Percentiles rank a stretch among this genome's conserved stretches.
Evolutionary conservation across 1,140 invertebrate species (phyloP).

Genomic region (Holotrichia oblita): DNA sequence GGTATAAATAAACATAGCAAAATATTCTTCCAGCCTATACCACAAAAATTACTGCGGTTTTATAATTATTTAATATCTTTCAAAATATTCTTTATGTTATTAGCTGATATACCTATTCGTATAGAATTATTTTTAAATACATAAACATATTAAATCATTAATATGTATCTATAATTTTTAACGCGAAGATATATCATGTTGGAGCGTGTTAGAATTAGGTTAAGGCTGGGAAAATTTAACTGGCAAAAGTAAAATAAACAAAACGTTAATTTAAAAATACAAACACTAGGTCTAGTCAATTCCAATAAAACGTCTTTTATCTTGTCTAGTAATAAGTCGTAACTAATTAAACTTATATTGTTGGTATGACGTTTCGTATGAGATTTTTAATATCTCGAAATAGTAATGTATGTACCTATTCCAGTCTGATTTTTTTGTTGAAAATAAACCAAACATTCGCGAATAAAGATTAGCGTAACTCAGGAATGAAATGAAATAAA

Average conservation of each 20-base stretch:
- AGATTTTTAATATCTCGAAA: no score
- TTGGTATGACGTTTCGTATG: no score
- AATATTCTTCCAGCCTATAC: no score
- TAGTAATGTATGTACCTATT: no score
- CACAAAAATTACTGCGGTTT: no score
- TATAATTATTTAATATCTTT: no score
- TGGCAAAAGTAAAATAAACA: slow-evolving; percentile 21
- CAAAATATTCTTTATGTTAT: no score
- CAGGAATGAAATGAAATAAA: neutral
- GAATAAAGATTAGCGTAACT: neutral
- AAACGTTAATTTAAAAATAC: slow-evolving; percentile 9
- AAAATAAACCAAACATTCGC: neutral
- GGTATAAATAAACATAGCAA: no score
- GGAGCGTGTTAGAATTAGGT: neutral
- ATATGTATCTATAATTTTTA: slow-evolving; percentile 14
- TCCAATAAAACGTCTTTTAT: slow-evolving; percentile 6
- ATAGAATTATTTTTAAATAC: neutral
- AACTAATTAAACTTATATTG: neutral
- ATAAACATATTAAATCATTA: slow-evolving; percentile 9
- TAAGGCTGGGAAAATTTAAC: slow-evolving; percentile 6
- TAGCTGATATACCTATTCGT: neutral
- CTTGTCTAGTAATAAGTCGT: neutral
- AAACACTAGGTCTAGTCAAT: neutral
- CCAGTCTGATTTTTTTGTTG: no score
- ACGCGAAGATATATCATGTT: slow-evolving; percentile 17